Base-by-base conservation (phyloP, 1,140 invertebrate genomes). In the Drosophila virilis region DNA sequence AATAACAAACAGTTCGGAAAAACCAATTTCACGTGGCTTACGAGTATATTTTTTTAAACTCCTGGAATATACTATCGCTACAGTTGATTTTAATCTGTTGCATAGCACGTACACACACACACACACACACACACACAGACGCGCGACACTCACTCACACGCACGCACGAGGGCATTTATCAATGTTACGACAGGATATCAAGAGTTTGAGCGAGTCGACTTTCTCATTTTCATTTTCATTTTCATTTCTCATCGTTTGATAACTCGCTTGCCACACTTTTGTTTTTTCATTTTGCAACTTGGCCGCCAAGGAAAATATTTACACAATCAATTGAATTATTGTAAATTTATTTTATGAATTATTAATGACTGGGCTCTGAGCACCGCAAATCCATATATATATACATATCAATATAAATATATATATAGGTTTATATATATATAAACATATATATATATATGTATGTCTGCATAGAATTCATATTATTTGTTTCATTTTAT, bases 241-340 rank as follows among this genome's bases (percentile, higher is more conserved):
- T 70, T 50, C 42, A 22, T 60, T 50, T 66, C 33, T 37, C 57
- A 43, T 54, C 45, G n/a, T 61, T 59, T 67, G 12, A 48, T 42
- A 43, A 60, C 43, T 68, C 48, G 33, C 22, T 5, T 28, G 22
- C 22, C 22, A 28, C 64, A 62, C 54, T 62, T 55, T 68, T 48
- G 32, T 22, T 52, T 28, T 46, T 35, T 60, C 22, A 43, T 66
- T 51, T 33, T 55, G 28, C 38, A 7, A 6, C n/a, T 17, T 37
- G 33, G 12, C 46, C 74, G 48, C 32, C 42, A 78, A 82, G 64
- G 61, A 77, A 82, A 88, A 82, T 88, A 83, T 88, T 88, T 88
- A 72, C 79, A 77, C 83, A 88, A 82, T 88, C 83, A 88, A 88
- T 88, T 88, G 79, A 83, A 83, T 88, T 74, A 88, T 88, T 88